Evolutionary conservation across 2,888 invertebrate genomes (phyloP).

Genomic region (Silvanus unidentatus): DNA sequence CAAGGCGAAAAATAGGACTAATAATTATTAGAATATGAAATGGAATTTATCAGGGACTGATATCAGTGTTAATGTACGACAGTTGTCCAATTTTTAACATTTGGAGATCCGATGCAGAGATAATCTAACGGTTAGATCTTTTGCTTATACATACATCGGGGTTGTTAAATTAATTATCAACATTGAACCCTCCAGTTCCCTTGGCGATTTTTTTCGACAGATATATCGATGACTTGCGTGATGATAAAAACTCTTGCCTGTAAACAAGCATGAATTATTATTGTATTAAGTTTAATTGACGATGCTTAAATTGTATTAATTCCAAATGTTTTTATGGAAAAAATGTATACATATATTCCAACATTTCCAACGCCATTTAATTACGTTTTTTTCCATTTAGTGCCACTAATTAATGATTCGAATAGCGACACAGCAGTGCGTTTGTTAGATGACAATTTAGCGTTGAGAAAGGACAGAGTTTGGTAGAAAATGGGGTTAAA

Average conservation of each 20-base stretch:
- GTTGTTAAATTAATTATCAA: slow-evolving; percentile 30
- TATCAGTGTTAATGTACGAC: slow-evolving; percentile 33
- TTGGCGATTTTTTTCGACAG: slow-evolving; percentile 21
- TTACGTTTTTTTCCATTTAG: too few relatives aligned
- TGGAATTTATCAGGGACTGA: slow-evolving; percentile 28
- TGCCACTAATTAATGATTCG: too few relatives aligned
- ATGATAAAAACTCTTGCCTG: background rate
- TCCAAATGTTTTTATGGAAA: too few relatives aligned
- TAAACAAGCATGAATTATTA: slow-evolving; percentile 3
- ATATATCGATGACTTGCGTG: slow-evolving; percentile 13
- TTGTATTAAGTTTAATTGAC: background rate
- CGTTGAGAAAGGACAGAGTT: too few relatives aligned
- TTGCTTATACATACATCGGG: slow-evolving; percentile 17
- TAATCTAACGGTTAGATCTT: slow-evolving; percentile 33
- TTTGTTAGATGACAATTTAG: too few relatives aligned
- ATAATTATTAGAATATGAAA: slow-evolving; percentile 35
- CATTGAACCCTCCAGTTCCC: slow-evolving; percentile 20
- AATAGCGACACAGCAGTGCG: too few relatives aligned
- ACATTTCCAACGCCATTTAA: too few relatives aligned
- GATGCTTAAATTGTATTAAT: too few relatives aligned
- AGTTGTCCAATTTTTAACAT: slow-evolving; percentile 34
- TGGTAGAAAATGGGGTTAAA: too few relatives aligned
- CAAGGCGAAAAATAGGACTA: slow-evolving; percentile 31
- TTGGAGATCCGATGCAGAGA: slow-evolving; percentile 37
- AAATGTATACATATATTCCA: too few relatives aligned